Evolutionary conservation across 2,888 invertebrate genomes (phyloP), one percentile per base, ranked within the genome.

Genomic region (Eueremaeus valkanovi): DNA sequence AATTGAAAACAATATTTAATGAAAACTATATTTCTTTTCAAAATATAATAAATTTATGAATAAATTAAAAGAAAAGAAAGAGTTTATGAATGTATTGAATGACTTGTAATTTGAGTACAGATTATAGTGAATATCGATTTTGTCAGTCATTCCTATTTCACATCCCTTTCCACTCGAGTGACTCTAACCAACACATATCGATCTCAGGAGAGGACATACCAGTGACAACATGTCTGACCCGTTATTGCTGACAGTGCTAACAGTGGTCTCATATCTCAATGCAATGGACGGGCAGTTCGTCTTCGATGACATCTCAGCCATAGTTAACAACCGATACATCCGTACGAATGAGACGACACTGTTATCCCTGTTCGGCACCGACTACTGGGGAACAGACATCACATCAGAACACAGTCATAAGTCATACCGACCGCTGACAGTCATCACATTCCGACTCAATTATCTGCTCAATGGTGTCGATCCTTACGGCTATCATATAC

Each of bases 351-450:
- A 95, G 84, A 92, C 91, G 77, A 90, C 94, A 77, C 89, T 94
- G 87, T 87, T 87, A 80, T 89, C 90, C 80, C 87, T 95, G 81
- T 89, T 95, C 83, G 88, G 88, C 84, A 91, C 97, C 86, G 97
- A 98, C 86, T 98, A 96, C 86, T 98, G 98, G 98, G 98, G 97
- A 72, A 97, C 96, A 55, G 93, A 95, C 76, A 87, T 98, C 81
- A 89, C 88, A 80, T 93, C 95, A 85, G 89, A 90, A 79, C 96
- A 96, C 73, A 95, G 95, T 18, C 97, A 98, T 86, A 97, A 97
- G 82, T 96, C 96, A 75, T 98, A 95, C 86, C 88, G 98, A 49
- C 97, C 97, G 72, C 87, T 98, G 81, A 92, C 92, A 83, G 92
- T 93, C 79, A 89, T 93, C 78, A 90, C 92, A 80, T 95, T 92